Base-by-base conservation (phyloP, 2,888 invertebrate genomes). In the Amblyjoppa proteus region DNA sequence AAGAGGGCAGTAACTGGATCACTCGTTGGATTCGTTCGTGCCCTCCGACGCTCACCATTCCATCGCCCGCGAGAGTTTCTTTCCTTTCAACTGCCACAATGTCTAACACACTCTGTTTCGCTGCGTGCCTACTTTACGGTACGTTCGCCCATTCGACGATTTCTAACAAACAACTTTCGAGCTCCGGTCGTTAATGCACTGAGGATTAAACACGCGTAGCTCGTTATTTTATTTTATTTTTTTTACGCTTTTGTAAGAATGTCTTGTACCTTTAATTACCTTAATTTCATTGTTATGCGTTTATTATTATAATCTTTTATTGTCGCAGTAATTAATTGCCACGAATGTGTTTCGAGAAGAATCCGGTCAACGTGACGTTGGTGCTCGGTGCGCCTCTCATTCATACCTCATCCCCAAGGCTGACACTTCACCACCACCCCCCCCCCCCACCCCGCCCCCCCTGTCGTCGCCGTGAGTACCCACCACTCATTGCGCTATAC, bases 1-100 rank as follows among this genome's bases (percentile, higher is more conserved):
- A 85, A 81, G 76, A 81, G 86, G 86, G 71, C 86, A 81, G 80
- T 83, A 85, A 87, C 87, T 87, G 81, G 87, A 84, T 82, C 83
- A 80, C 84, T 82, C 78, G 73, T 45, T 66, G 74, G 78, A 20
- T 58, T 71, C 86, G 80, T 80, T 87, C 82, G 82, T 81, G 80
- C 61, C 80, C 82, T 73, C 61, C 31, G 75, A 76, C 82, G 66
- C 66, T 81, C 84, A 61, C 87, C 61, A 66, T 81, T 83, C 66
- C 75, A 78, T 76, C 61, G 41, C 34, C 61, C 76, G 77, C 58
- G 56, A 74, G 71, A 81, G 81, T 87, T 68, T 87, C 68, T 74
- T 84, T 81, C 77, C 61, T 79, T 80, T 70, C 25, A 56, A 80
- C 73, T 64, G 69, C 69, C 16, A 16, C 4, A 16, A 77, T 53